phyloP scores from a whole-genome alignment of 2,797 vertebrate species.

The Geotrypetes seraphini region DNA sequence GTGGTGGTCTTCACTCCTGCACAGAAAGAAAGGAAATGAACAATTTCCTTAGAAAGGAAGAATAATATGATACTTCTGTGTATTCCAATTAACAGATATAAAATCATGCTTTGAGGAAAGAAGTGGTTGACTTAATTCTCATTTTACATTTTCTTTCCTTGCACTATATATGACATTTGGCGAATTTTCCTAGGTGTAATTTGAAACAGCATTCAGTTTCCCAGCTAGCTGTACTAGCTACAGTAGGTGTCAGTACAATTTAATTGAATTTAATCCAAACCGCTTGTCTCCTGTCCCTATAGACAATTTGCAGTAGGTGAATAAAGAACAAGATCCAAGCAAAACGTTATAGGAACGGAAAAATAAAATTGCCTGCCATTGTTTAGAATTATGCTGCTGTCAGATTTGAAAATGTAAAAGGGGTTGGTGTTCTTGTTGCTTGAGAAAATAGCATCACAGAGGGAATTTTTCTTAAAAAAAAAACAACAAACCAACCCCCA shows the following conservation, averaged over 20 bases:
- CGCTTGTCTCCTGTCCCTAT: no score
- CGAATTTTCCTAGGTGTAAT: constrained; percentile 6
- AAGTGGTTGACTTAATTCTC: constrained; percentile 2
- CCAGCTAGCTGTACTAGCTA: constrained; percentile 9
- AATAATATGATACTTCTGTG: constrained; percentile 12
- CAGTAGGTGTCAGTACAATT: background rate
- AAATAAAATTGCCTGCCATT: no score
- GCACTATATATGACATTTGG: constrained; percentile 1
- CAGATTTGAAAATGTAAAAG: no score
- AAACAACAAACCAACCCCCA: no score
- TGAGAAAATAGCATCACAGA: no score
- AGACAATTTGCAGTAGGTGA: no score
- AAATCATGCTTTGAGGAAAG: constrained; percentile 8
- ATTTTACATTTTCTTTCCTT: constrained; percentile 10
- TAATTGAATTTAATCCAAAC: constrained; percentile 4
- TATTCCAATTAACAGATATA: constrained; percentile 17
- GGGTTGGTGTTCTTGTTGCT: no score
- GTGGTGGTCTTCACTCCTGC: constrained; percentile 6
- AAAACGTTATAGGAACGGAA: no score
- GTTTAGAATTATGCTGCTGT: no score
- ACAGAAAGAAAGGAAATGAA: constrained; percentile 9
- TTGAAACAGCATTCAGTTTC: background rate
- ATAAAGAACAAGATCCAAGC: no score
- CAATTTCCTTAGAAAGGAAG: constrained; percentile 10
- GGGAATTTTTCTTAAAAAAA: no score